These are phyloP conservation scores for Agapornis canus DNA, from an alignment of 2,797 vertebrate species.

Conservation along the genomic window DNA sequence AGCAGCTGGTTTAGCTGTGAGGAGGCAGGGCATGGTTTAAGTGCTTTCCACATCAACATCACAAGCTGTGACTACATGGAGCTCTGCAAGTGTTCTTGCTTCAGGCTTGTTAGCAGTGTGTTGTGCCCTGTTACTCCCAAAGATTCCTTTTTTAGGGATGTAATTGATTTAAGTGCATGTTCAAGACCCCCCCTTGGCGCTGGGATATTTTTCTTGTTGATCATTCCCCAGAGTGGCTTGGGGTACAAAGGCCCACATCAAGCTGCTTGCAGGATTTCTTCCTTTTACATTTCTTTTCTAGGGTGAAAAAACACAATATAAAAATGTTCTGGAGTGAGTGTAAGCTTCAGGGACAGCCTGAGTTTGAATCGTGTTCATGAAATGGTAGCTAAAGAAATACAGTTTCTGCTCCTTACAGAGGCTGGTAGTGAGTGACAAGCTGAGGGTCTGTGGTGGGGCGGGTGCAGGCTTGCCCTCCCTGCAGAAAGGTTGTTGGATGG, in stretches of 20 bases:
- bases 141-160: neutral
- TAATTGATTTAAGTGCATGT: neutral
- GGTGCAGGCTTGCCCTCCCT: neutral
- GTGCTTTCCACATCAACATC: neutral
- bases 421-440: accelerated
- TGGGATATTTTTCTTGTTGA: neutral
- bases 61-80: accelerated
- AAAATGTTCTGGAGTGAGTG: accelerated
- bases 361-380: neutral
- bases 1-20: neutral
- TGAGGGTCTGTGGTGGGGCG: neutral
- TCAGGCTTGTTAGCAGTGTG: neutral
- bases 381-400: neutral
- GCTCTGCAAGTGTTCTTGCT: neutral
- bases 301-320: accelerated
- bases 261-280: neutral
- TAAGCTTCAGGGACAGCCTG: neutral
- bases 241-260: neutral
- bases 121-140: neutral
- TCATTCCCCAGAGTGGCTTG: neutral
- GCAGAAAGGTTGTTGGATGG: neutral
- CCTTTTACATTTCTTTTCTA: neutral
- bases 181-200: neutral
- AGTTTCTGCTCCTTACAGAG: neutral
- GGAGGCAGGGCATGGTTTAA: neutral